A percentile compares a stretch with the other conserved stretches of the same genome.
These are phyloP conservation scores for Malurus melanocephalus DNA, from an alignment of 2,113 vertebrate species.

Conservation along the genomic window DNA sequence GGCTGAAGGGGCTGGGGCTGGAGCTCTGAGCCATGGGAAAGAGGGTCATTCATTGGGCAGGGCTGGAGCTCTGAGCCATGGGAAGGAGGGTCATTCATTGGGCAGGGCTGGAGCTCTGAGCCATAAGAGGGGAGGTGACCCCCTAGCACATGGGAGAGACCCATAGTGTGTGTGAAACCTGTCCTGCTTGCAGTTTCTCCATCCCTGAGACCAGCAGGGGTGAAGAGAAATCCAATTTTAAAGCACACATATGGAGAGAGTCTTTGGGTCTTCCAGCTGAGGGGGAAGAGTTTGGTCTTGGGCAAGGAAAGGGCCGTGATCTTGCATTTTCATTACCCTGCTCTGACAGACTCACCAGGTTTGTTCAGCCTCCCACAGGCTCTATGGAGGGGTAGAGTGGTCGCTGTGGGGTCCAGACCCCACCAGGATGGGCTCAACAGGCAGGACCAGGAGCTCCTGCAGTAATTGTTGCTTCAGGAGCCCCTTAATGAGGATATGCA, in stretches of 20 bases:
- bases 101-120: not conserved
- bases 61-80: not conserved
- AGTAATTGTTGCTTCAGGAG: not conserved
- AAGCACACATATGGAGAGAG: not conserved
- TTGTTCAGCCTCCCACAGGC: not conserved
- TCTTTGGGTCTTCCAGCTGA: not conserved
- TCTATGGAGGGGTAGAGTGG: not conserved
- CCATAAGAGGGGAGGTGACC: not conserved
- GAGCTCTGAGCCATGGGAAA: not conserved
- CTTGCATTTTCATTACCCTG: not conserved
- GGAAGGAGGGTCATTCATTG: not conserved
- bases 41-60: no score
- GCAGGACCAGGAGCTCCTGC: not conserved
- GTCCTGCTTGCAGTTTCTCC: not conserved
- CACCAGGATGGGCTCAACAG: accelerated
- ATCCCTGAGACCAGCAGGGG: accelerated
- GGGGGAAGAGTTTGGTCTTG: not conserved
- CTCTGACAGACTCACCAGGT: not conserved
- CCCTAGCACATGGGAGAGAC: accelerated
- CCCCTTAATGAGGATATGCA: not conserved
- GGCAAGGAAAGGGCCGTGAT: not conserved
- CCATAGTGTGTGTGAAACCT: not conserved
- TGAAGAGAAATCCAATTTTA: not conserved
- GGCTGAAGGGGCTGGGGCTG: not conserved
- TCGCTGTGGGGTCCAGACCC: not conserved